Percentiles rank a stretch among this genome's conserved stretches.
Conservation (phyloP, 2,888 invertebrate species). For the Parapristionchus giblindavisi region DNA sequence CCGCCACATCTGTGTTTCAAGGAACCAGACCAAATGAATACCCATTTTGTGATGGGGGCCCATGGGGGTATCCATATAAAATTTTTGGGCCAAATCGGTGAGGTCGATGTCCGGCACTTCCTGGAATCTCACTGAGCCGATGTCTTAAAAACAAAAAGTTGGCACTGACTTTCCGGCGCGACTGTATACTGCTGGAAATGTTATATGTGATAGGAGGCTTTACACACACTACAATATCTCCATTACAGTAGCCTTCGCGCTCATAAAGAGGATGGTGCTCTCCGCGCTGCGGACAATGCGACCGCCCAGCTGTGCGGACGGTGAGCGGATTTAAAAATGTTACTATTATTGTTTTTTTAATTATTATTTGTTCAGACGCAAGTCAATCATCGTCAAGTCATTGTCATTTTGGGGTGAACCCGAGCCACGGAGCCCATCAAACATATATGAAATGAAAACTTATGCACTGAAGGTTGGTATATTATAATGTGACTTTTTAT, state of each 20-base stretch:
- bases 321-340: not conserved
- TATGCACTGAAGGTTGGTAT: constrained; percentile 81
- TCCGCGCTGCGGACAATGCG: constrained; percentile 61
- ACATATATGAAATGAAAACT: constrained; percentile 92
- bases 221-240: too few relatives aligned
- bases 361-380: constrained; percentile 73
- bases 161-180: too few relatives aligned
- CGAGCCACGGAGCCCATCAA: constrained; percentile 78
- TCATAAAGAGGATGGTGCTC: constrained; percentile 41
- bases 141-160: too few relatives aligned
- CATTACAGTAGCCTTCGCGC: constrained; percentile 25
- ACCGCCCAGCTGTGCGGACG: constrained; percentile 49
- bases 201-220: too few relatives aligned
- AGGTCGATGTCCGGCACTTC: too few relatives aligned
- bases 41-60: too few relatives aligned
- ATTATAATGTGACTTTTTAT: not conserved
- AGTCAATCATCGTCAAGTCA: constrained; percentile 81
- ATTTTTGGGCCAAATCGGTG: too few relatives aligned
- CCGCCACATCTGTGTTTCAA: too few relatives aligned
- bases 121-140: too few relatives aligned
- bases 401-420: constrained; percentile 96
- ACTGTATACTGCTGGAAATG: too few relatives aligned
- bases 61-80: too few relatives aligned
- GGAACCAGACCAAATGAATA: too few relatives aligned
- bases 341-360: not conserved